Evolutionary conservation across 2,113 vertebrate species (phyloP), one percentile per base, ranked within the genome.

Genomic region (Cariama cristata): DNA sequence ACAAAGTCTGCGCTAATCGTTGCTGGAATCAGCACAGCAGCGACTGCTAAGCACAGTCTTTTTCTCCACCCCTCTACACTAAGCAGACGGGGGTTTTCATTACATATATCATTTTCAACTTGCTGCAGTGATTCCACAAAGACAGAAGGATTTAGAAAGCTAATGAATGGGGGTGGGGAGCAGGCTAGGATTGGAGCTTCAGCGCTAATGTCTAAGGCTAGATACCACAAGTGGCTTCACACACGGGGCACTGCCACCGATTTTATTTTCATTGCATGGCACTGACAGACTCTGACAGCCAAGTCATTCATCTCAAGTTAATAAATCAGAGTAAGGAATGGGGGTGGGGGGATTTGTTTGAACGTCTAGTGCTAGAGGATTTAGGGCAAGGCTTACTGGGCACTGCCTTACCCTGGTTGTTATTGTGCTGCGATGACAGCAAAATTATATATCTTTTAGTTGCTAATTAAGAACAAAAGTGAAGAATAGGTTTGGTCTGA

Each of bases 111-210:
- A 95, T 85, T 90, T 96, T 89, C 91, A 83, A 88, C 94, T 93
- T 95, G 91, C 96, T 94, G 77, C 86, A 88, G 94, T 83, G 95
- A 98, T 72, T 95, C 95, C 91, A 95, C 83, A 84, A 96, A 97
- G 91, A 97, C 91, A 95, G 90, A 89, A 95, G 92, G 95, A 97
- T 97, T 96, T 95, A 96, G 95, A 96, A 97, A 98, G 95, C 95
- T 97, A 98, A 97, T 93, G 97, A 97, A 97, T 75, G 93, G 95
- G 87, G 92, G 92, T 82, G 82, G 90, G 95, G 97, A 95, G 56
- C 12, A 0, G 45, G 67, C 93, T 79, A 38, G 86, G 66, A 79
- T 23, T 93, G 87, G 53, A 94, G 88, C 33, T 89, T 77, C 47
- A 22, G 52, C 72, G 68, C 80, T 49, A 23, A 80, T 74, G 79